Conservation (phyloP, 2,888 invertebrate species). For the Drosophila ochracea region DNA sequence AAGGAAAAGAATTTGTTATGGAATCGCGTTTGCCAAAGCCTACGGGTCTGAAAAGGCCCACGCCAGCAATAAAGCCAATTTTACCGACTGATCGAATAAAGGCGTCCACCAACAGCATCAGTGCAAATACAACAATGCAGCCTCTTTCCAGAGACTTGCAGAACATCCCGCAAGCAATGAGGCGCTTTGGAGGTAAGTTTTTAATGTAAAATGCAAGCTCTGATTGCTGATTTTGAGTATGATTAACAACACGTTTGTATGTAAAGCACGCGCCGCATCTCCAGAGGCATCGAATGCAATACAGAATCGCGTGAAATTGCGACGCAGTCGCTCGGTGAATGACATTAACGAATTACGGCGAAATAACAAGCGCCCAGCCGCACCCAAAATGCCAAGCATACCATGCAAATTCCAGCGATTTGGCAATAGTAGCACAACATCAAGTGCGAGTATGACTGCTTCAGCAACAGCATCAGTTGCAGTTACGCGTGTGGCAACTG, state of each 20-base stretch:
- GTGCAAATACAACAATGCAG: conserved; percentile 35
- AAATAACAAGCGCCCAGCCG: conserved; percentile 74
- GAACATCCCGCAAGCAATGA: conserved; percentile 53
- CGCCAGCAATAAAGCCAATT: conserved; percentile 68
- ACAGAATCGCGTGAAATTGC: conserved; percentile 64
- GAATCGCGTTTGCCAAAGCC: conserved; percentile 86
- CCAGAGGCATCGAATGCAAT: conserved; percentile 66
- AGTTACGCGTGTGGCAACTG: conserved; percentile 21
- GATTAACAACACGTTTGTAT: neutral
- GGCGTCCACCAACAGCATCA: conserved; percentile 32
- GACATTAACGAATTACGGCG: conserved; percentile 71
- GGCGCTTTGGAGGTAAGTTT: conserved; percentile 66
- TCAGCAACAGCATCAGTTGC: conserved; percentile 10
- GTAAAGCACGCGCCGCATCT: conserved; percentile 76
- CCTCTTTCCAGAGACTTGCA: conserved; percentile 58
- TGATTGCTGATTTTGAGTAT: neutral
- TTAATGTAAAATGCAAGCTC: neutral
- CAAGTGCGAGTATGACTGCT: conserved; percentile 4
- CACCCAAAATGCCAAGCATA: conserved; percentile 77
- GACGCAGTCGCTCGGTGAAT: conserved; percentile 82
- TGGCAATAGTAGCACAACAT: conserved; percentile 12
- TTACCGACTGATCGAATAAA: conserved; percentile 83
- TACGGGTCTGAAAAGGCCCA: conserved; percentile 75
- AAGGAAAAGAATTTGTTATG: conserved; percentile 78
- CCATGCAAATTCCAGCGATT: conserved; percentile 77